Conservation (phyloP, 2,797 vertebrate genomes). For the Muraenolepis orangiensis region DNA sequence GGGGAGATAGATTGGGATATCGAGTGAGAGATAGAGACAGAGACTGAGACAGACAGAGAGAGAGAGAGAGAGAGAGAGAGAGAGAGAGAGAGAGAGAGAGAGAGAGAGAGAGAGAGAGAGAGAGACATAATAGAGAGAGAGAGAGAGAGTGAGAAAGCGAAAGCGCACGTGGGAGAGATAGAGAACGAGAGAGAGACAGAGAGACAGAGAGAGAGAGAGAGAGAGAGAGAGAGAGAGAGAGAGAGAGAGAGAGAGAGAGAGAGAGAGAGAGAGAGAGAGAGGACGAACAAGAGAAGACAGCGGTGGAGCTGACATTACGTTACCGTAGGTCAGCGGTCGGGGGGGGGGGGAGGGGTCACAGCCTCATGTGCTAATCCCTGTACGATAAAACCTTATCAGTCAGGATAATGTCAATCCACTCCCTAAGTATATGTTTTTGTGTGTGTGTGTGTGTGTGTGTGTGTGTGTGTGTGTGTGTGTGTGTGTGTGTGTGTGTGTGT, state of each 20-base stretch:
- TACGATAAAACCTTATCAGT: constrained; percentile 69
- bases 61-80: neutral
- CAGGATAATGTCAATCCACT: constrained; percentile 72
- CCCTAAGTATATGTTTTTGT: no score
- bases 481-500: no score
- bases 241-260: constrained; percentile 3
- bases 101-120: neutral
- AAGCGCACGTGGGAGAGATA: neutral
- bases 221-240: constrained; percentile 16
- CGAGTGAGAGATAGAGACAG: no score
- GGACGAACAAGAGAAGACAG: constrained; percentile 8
- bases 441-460: no score
- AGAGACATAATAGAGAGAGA: no score
- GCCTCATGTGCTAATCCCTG: constrained; percentile 66
- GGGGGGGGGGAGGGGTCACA: constrained; percentile 42
- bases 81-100: constrained; percentile 29
- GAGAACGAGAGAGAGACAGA: no score
- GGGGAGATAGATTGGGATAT: no score
- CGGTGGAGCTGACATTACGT: no score
- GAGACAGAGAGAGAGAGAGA: no score
- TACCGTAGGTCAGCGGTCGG: constrained; percentile 45
- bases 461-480: no score
- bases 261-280: constrained; percentile 27
- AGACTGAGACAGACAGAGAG: constrained; percentile 14
- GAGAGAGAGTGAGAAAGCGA: constrained; percentile 13